Conservation (phyloP, 1,140 invertebrate genomes). For the Orussus abietinus region DNA sequence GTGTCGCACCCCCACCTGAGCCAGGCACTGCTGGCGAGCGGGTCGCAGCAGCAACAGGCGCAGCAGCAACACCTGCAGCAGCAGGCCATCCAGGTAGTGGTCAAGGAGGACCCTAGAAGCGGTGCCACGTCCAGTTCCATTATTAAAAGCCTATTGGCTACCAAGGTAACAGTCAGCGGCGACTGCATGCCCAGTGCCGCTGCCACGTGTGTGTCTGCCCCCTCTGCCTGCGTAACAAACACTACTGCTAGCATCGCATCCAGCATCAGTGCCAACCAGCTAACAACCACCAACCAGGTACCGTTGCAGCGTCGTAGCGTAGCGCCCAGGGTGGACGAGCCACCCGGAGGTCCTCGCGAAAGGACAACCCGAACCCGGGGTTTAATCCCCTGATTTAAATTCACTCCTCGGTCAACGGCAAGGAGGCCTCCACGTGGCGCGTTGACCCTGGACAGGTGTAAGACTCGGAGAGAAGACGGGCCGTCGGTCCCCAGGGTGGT, state of each 20-base stretch:
- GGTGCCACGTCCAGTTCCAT: slow-evolving; percentile 60
- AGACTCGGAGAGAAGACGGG: too few relatives aligned
- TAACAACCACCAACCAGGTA: slow-evolving; percentile 55
- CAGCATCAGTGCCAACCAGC: slow-evolving; percentile 55
- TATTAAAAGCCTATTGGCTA: slow-evolving; percentile 82
- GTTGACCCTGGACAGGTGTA: too few relatives aligned
- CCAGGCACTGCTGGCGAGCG: slow-evolving; percentile 58
- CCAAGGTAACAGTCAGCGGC: slow-evolving; percentile 68
- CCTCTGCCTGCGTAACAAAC: slow-evolving; percentile 54
- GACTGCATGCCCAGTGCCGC: slow-evolving; percentile 58
- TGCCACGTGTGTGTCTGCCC: slow-evolving; percentile 51
- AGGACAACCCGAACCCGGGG: too few relatives aligned
- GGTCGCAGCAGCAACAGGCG: slow-evolving; percentile 38
- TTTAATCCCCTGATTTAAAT: too few relatives aligned
- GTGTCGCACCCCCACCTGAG: slow-evolving; percentile 61
- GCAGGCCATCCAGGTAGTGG: slow-evolving; percentile 38
- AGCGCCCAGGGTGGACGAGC: too few relatives aligned
- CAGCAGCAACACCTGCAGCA: slow-evolving; percentile 21
- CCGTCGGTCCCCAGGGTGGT: too few relatives aligned
- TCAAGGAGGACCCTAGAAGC: slow-evolving; percentile 43
- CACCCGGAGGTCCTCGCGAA: too few relatives aligned
- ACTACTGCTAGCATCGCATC: slow-evolving; percentile 52
- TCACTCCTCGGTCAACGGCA: too few relatives aligned
- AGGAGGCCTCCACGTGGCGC: too few relatives aligned
- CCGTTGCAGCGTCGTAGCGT: too few relatives aligned